Evolutionary conservation across 2,113 vertebrate genomes (phyloP).

Genomic region (Ammodytes dubius): DNA sequence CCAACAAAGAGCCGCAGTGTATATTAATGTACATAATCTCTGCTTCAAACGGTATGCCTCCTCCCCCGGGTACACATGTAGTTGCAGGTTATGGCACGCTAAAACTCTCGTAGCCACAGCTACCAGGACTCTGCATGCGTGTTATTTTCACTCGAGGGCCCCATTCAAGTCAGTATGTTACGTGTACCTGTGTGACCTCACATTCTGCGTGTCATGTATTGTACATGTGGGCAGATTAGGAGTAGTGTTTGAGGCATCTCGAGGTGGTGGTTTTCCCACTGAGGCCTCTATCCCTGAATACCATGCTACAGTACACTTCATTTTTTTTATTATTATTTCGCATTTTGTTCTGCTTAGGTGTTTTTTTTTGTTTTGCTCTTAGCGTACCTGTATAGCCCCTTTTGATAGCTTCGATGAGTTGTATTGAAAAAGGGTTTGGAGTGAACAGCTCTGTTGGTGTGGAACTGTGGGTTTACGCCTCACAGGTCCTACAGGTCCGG

Average conservation of each 20-base stretch:
- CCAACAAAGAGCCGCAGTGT: neutral
- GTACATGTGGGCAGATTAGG: slow-evolving; percentile 57
- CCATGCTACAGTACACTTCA: neutral
- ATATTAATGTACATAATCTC: slow-evolving; percentile 25
- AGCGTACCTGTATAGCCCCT: neutral
- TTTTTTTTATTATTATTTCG: neutral
- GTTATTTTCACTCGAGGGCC: slow-evolving; percentile 54
- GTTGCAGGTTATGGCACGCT: slow-evolving; percentile 73
- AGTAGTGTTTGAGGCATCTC: slow-evolving; percentile 58
- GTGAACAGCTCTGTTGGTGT: slow-evolving; percentile 10
- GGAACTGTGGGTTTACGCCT: slow-evolving; percentile 27
- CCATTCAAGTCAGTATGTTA: slow-evolving; percentile 40
- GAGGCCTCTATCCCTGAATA: neutral
- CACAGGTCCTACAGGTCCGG: slow-evolving; percentile 45
- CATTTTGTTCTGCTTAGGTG: neutral
- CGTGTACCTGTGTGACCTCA: slow-evolving; percentile 65
- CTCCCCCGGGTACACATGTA: slow-evolving; percentile 40
- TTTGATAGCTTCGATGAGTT: slow-evolving; percentile 27
- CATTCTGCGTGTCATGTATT: slow-evolving; percentile 54
- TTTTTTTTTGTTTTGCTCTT: neutral
- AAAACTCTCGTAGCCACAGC: slow-evolving; percentile 29
- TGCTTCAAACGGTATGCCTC: neutral
- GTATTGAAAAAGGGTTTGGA: slow-evolving; percentile 33
- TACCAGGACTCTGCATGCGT: slow-evolving; percentile 57
- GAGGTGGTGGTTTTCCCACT: slow-evolving; percentile 16